Conservation (phyloP, 2,113 vertebrate species). For the Gavialis gangeticus region DNA sequence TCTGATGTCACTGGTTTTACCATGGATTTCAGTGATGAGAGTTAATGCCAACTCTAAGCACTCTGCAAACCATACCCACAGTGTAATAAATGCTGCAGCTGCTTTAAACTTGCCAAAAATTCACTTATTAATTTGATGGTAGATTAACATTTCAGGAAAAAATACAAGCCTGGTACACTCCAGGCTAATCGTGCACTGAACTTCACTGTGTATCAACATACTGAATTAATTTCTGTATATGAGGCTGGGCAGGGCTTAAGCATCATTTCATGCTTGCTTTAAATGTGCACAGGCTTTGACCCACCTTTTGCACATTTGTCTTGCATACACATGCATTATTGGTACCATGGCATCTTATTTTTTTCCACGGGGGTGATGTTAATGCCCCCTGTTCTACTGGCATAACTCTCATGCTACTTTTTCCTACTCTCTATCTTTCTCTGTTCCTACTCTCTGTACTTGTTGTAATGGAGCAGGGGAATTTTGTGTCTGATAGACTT, state of each 20-base stretch:
- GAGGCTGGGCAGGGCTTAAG: neutral
- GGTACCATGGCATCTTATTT: neutral
- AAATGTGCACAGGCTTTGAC: fast-evolving
- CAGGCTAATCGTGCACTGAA: neutral
- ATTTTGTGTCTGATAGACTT: too few species aligned
- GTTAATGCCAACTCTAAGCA: neutral
- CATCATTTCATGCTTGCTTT: fast-evolving
- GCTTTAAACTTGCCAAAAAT: neutral
- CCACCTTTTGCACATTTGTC: neutral
- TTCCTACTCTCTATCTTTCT: neutral
- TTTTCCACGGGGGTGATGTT: neutral
- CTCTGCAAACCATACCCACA: neutral
- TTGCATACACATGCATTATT: too few species aligned
- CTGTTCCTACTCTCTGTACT: neutral
- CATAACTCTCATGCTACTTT: neutral
- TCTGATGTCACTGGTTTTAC: neutral
- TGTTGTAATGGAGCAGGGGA: neutral
- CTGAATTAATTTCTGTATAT: neutral
- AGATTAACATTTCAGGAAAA: neutral
- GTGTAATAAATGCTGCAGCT: neutral
- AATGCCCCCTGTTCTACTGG: neutral
- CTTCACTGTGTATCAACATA: neutral
- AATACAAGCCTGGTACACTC: neutral
- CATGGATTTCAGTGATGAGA: neutral
- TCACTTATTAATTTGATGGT: neutral